Evolutionary conservation across 2,888 invertebrate species (phyloP).

Genomic region (Steinernema carpocapsae): DNA sequence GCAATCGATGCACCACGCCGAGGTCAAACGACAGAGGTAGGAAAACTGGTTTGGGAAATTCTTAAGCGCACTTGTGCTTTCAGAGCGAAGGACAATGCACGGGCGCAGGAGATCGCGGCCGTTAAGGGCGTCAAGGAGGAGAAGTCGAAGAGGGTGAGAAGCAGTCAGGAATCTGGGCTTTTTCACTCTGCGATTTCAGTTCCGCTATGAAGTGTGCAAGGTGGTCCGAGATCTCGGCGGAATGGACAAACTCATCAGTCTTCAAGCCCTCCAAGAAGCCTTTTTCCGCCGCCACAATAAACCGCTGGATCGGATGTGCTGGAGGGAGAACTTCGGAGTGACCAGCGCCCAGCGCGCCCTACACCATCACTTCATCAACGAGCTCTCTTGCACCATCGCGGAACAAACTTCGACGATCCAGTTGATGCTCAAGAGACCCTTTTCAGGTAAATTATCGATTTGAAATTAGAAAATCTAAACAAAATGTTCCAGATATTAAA

Average conservation of each 20-base stretch:
- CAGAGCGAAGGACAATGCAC: not conserved
- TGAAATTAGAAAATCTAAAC: not conserved
- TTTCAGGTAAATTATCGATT: not conserved
- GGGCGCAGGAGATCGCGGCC: not conserved
- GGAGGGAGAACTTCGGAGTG: slow-evolving; percentile 17
- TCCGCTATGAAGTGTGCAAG: slow-evolving; percentile 19
- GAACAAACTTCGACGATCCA: slow-evolving; percentile 6
- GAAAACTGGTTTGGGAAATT: too few species aligned
- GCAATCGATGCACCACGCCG: not conserved
- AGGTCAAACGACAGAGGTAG: not conserved
- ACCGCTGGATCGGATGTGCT: not conserved
- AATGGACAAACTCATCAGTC: not conserved
- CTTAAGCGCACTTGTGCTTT: not conserved
- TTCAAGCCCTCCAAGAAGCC: slow-evolving; percentile 11
- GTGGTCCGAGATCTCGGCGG: slow-evolving; percentile 25
- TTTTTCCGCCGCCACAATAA: slow-evolving; percentile 8
- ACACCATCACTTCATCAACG: slow-evolving; percentile 16
- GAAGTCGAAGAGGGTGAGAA: not conserved
- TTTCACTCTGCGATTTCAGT: not conserved
- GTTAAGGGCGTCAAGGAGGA: not conserved
- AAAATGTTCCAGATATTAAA: not conserved
- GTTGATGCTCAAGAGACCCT: slow-evolving; percentile 15
- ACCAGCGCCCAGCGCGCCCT: slow-evolving; percentile 12
- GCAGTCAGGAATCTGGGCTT: not conserved
- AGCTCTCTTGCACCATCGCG: slow-evolving; percentile 17